These are phyloP conservation scores for Myotis myotis DNA, from an alignment of 2,797 vertebrate genomes.

Conservation along the genomic window DNA sequence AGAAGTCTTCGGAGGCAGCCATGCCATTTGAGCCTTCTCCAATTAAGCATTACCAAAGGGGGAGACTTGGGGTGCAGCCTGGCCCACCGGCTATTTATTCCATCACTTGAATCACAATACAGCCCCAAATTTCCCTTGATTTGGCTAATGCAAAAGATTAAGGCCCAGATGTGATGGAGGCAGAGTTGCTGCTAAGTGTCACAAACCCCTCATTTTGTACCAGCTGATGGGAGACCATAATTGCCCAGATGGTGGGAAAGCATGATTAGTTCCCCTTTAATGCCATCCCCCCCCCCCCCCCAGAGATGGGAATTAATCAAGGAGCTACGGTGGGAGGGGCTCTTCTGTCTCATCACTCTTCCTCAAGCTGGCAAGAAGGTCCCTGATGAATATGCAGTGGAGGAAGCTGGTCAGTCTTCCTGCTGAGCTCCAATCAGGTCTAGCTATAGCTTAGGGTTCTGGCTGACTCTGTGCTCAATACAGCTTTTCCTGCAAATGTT, in stretches of 20 bases:
- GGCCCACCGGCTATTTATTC: conserved; percentile 46
- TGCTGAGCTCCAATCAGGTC: neutral
- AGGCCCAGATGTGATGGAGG: conserved; percentile 67
- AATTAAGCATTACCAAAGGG: neutral
- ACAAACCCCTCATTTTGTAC: conserved; percentile 72
- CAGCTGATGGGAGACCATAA: conserved; percentile 68
- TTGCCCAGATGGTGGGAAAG: conserved; percentile 73
- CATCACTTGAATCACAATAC: conserved; percentile 59
- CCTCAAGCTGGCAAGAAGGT: neutral
- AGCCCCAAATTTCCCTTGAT: conserved; percentile 59
- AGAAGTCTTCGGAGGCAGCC: neutral
- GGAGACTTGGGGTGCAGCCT: conserved; percentile 40
- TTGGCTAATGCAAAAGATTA: conserved; percentile 68
- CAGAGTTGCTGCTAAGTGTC: conserved; percentile 56
- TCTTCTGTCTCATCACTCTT: neutral
- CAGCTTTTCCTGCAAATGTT: neutral
- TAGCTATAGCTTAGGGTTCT: neutral
- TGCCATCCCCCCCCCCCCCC: conserved; percentile 33
- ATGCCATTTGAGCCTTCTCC: neutral
- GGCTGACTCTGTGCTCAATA: neutral
- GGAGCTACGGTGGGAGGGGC: conserved; percentile 6
- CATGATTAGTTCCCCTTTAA: conserved; percentile 59
- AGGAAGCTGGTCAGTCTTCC: conserved; percentile 15
- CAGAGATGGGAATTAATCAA: conserved; percentile 62
- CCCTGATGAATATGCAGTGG: conserved; percentile 60